These are phyloP conservation scores for Ormyrus rosae DNA, from an alignment of 2,888 invertebrate genomes.

Conservation along the genomic window DNA sequence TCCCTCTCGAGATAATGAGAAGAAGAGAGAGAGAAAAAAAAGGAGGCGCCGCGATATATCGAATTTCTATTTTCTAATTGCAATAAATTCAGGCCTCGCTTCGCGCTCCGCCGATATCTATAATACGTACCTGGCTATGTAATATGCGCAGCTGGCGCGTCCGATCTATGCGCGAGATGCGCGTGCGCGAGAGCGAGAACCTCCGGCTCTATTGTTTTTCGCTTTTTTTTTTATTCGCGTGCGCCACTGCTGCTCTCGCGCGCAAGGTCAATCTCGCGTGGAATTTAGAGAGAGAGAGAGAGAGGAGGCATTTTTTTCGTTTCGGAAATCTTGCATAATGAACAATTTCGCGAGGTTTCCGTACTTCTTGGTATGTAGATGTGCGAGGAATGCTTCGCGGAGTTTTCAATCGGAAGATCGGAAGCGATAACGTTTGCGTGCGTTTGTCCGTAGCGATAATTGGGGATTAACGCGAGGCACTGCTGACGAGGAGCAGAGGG, in stretches of 20 bases:
- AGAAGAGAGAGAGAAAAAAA: background rate
- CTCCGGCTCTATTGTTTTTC: constrained; percentile 48
- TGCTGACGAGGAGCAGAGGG: no score
- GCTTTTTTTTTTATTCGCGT: constrained; percentile 26
- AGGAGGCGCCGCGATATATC: constrained; percentile 1
- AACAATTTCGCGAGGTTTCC: background rate
- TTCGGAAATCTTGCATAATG: constrained; percentile 30
- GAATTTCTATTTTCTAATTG: constrained; percentile 43
- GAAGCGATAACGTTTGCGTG: no score
- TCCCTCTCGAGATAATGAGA: no score
- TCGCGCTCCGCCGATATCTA: background rate
- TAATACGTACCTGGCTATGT: background rate
- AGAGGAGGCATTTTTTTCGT: constrained; percentile 15
- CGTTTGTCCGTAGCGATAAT: no score
- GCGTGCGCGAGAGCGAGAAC: constrained; percentile 11
- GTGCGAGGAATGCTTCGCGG: no score
- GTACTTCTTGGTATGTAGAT: no score
- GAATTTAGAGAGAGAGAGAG: constrained; percentile 46
- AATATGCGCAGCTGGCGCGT: constrained; percentile 24
- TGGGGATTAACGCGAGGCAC: no score
- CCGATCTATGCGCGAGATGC: constrained; percentile 42
- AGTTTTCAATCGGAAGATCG: no score
- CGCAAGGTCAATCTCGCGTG: constrained; percentile 50
- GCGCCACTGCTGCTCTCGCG: background rate
- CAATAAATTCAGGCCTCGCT: constrained; percentile 20